These are phyloP conservation scores for Dione vanillae DNA, from an alignment of 2,888 invertebrate genomes.

Conservation along the genomic window DNA sequence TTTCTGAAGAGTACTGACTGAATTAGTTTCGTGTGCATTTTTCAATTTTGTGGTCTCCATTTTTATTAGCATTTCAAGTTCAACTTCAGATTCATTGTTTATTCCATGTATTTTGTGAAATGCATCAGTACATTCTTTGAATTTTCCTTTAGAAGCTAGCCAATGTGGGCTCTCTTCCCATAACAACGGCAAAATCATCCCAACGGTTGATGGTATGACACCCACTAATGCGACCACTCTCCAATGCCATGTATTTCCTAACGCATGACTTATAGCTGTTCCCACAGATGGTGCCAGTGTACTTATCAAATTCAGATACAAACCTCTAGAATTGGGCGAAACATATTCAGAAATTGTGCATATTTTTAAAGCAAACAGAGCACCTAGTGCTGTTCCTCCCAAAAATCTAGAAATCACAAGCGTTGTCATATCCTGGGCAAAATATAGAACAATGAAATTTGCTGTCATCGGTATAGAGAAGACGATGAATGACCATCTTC, in stretches of 20 bases:
- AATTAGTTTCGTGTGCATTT: constrained; percentile 17
- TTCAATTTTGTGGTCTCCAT: constrained; percentile 22
- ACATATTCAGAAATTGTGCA: constrained; percentile 24
- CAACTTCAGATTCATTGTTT: constrained; percentile 11
- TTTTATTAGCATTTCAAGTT: constrained; percentile 28
- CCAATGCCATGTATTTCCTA: constrained; percentile 26
- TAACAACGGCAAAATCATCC: constrained; percentile 31
- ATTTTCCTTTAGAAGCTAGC: constrained; percentile 51
- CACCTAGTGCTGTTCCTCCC: constrained; percentile 11
- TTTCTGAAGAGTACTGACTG: background rate
- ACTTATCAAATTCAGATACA: constrained; percentile 14
- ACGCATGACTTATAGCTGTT: constrained; percentile 9
- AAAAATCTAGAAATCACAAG: constrained; percentile 21
- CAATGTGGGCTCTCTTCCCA: constrained; percentile 52
- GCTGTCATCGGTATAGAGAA: constrained; percentile 2
- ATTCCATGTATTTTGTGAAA: constrained; percentile 48
- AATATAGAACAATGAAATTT: constrained; percentile 26
- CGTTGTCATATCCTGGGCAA: background rate
- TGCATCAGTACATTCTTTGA: constrained; percentile 48
- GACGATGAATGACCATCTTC: constrained; percentile 19
- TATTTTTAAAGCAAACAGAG: constrained; percentile 5
- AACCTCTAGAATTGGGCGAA: constrained; percentile 8
- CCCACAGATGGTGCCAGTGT: background rate
- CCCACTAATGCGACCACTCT: constrained; percentile 22
- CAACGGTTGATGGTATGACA: constrained; percentile 9